phyloP scores from a whole-genome alignment of 1,140 invertebrate species.

The Drosophila mayri region DNA sequence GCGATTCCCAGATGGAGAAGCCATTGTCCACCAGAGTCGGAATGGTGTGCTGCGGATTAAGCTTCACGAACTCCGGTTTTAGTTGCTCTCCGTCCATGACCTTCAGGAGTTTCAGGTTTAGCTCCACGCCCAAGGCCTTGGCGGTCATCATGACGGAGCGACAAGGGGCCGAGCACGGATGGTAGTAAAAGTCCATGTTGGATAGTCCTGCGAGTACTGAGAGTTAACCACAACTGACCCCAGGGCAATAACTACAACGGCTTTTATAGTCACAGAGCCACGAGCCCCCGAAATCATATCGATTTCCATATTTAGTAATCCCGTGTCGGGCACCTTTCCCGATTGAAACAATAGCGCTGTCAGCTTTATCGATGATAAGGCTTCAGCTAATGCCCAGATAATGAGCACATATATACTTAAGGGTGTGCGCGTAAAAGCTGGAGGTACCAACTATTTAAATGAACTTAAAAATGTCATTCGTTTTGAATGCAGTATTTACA shows the following conservation, averaged over 20 bases:
- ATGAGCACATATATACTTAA: conserved; percentile 5
- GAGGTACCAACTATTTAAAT: neutral
- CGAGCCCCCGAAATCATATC: neutral
- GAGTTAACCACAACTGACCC: conserved; percentile 19
- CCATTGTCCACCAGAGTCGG: conserved; percentile 89
- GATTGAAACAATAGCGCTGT: neutral
- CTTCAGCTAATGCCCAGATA: conserved; percentile 31
- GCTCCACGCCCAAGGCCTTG: conserved; percentile 88
- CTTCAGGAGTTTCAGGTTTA: conserved; percentile 89
- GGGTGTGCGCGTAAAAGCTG: neutral
- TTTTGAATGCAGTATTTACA: no score
- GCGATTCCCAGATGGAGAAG: conserved; percentile 88
- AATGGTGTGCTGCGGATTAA: conserved; percentile 86
- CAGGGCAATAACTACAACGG: neutral
- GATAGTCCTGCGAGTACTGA: neutral
- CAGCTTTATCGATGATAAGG: conserved; percentile 23
- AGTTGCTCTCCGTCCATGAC: conserved; percentile 88
- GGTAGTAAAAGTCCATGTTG: conserved; percentile 87
- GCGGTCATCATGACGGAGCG: conserved; percentile 89
- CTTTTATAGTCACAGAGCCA: neutral
- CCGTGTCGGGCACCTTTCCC: conserved; percentile 16
- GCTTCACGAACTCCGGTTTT: conserved; percentile 89
- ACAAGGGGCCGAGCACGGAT: conserved; percentile 88
- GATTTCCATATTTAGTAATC: conserved; percentile 18
- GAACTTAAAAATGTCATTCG: neutral